Conservation (phyloP, 23 tunicate genomes). For the Trididemnum miniatum region DNA sequence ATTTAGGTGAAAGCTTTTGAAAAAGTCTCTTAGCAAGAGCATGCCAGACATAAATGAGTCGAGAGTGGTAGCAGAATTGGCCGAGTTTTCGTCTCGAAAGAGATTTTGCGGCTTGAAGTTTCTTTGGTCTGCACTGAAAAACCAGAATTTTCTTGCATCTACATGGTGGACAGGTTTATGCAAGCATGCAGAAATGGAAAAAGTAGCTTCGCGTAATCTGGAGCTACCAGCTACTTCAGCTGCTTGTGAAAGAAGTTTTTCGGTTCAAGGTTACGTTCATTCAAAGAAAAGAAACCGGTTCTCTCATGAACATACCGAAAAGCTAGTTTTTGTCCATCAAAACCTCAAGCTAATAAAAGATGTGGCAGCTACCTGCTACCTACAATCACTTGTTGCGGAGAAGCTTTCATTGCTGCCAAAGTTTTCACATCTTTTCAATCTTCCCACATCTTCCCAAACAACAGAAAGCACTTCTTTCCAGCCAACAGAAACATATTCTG, state of each 20-base stretch:
- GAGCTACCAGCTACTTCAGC: background rate
- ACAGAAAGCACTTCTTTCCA: no score
- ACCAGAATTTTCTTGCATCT: background rate
- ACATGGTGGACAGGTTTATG: background rate
- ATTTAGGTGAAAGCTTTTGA: background rate
- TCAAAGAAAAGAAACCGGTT: background rate
- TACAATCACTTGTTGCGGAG: no score
- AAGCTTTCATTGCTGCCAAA: no score
- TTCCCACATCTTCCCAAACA: no score
- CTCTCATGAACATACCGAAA: background rate
- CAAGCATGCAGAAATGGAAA: background rate
- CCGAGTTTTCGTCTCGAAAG: background rate
- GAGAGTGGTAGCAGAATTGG: background rate
- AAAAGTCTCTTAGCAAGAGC: background rate
- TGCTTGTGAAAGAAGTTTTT: constrained; percentile 1
- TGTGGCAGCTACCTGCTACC: no score
- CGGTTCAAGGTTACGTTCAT: background rate
- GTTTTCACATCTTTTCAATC: no score
- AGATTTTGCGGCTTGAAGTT: background rate
- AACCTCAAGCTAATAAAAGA: constrained; percentile 2
- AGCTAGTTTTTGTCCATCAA: constrained; percentile 1
- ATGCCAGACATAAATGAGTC: background rate
- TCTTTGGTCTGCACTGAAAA: background rate
- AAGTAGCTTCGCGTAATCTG: background rate
- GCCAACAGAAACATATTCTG: no score